Evolutionary conservation across 2,888 invertebrate genomes (phyloP), one percentile per base, ranked within the genome.

Genomic region (Drosophila histrio): DNA sequence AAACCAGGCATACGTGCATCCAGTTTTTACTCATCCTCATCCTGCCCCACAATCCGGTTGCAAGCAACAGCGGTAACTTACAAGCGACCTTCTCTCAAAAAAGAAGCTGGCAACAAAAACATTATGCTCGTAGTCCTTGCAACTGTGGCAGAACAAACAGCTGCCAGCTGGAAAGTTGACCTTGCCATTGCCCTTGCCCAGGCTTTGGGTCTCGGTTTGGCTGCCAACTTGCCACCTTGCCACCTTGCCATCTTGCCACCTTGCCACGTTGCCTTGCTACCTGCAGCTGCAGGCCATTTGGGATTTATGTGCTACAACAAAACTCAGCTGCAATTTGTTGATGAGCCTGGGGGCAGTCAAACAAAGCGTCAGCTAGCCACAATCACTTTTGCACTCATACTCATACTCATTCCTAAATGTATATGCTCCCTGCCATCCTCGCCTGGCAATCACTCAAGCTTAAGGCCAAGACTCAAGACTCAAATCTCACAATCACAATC

Each of bases 251-350:
- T 0, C n/a, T n/a, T 3, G 32, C 22, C 21, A 15, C 34, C 0
- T 24, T 50, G 30, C 26, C 41, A 17, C 19, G 41, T 49, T 49
- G 24, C 43, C 50, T 28, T 43, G n/a, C 17, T 56, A 58, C 54
- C 72, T 59, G 58, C 64, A 66, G 53, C 72, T 58, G 72, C 72
- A 53, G 72, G 57, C 72, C 59, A 71, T 47, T 46, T 65, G 71
- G 76, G 76, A 66, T 62, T 71, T 75, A 57, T 73, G 70, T 15
- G 49, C 44, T 43, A 52, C 53, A 57, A 60, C 58, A 46, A 53
- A 32, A 64, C 24, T 57, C 62, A 54, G 72, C 36, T 72, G 77
- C 77, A 75, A 68, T 75, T 75, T 64, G 67, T 62, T 77, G 77
- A 77, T 77, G 77, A 58, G 68, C 72, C 75, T 21, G 54, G 19